phyloP scores from a whole-genome alignment of 1,140 invertebrate genomes.

The Oreohelix idahoensis region DNA sequence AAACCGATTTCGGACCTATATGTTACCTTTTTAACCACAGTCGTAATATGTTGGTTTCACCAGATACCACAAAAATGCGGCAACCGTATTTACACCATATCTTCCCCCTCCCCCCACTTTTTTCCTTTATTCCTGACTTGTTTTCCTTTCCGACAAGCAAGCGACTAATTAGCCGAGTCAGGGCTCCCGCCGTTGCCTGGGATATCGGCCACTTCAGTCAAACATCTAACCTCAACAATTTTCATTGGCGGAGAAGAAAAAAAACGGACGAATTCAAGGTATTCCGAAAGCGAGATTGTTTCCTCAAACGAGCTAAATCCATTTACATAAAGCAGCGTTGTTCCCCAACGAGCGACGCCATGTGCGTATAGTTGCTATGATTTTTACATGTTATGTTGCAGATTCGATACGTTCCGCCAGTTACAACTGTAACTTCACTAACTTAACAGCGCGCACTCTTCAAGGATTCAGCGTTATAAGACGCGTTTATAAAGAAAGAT shows the following conservation, averaged over 20 bases:
- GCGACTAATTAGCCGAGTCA: background rate
- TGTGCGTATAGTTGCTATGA: too few relatives aligned
- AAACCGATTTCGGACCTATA: background rate
- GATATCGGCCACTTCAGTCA: background rate
- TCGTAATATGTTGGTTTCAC: background rate
- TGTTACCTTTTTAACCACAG: background rate
- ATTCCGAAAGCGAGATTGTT: background rate
- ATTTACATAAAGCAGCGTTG: too few relatives aligned
- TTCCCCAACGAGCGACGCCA: too few relatives aligned
- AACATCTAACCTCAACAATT: background rate
- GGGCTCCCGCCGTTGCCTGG: background rate
- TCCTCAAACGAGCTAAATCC: background rate
- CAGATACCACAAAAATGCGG: background rate
- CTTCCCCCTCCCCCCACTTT: background rate
- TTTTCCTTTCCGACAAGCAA: background rate
- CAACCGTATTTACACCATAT: background rate
- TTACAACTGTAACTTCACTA: too few relatives aligned
- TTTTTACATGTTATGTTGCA: too few relatives aligned
- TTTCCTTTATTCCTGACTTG: background rate
- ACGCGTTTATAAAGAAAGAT: too few relatives aligned
- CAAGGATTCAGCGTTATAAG: too few relatives aligned
- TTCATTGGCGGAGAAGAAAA: background rate
- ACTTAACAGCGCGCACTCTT: too few relatives aligned
- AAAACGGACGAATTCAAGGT: background rate
- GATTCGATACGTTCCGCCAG: too few relatives aligned